A percentile compares a stretch with the other conserved stretches of the same genome.
Evolutionary conservation across 2,797 vertebrate genomes (phyloP).

Genomic region (Macropodus opercularis): DNA sequence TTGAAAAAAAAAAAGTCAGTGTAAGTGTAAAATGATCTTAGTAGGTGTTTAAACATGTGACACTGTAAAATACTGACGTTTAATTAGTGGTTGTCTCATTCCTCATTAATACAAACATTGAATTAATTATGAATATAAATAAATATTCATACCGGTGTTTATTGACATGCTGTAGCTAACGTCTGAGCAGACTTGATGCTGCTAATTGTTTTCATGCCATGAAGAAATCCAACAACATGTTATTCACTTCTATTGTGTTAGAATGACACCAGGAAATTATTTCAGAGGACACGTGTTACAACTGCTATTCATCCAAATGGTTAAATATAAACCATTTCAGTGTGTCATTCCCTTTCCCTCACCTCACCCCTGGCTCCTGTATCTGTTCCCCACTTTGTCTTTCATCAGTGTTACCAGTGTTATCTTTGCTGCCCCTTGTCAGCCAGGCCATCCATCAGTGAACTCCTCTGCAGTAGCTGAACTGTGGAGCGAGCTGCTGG

Average conservation of each 20-base stretch:
- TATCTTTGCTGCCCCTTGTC: constrained; percentile 47
- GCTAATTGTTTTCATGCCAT: background rate
- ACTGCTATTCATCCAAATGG: background rate
- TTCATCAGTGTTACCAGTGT: constrained; percentile 48
- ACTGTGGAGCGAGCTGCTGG: constrained; percentile 47
- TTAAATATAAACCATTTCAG: constrained; percentile 2
- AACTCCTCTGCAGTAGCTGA: constrained; percentile 52
- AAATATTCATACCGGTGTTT: background rate
- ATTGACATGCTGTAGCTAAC: background rate
- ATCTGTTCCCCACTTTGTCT: constrained; percentile 39
- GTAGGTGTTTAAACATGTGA: no score
- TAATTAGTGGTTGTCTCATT: background rate
- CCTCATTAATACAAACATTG: background rate
- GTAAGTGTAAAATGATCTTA: no score
- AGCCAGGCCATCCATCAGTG: constrained; percentile 61
- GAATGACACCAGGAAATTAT: background rate
- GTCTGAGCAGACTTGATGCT: background rate
- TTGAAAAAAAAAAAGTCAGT: background rate
- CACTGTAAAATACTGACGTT: no score
- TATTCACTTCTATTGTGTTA: background rate
- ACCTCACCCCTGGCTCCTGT: background rate
- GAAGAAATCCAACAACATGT: background rate
- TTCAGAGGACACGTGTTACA: background rate
- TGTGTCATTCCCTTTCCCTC: background rate
- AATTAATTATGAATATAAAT: no score